These are phyloP conservation scores for Atta cephalotes DNA, from an alignment of 1,140 invertebrate species.

Conservation along the genomic window DNA sequence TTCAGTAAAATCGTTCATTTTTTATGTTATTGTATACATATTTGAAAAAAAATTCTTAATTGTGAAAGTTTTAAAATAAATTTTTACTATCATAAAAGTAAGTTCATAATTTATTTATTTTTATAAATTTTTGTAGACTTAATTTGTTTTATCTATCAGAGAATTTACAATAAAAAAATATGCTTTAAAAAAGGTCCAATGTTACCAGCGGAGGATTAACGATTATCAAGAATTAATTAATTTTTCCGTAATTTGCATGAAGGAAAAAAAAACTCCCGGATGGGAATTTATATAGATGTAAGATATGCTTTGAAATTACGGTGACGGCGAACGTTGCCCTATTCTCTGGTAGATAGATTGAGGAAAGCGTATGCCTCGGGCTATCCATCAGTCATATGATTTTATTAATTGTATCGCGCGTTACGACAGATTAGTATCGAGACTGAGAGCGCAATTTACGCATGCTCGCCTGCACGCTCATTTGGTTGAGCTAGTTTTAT, in stretches of 20 bases:
- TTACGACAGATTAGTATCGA: slow-evolving; percentile 41
- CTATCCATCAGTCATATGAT: slow-evolving; percentile 40
- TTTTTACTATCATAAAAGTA: too few species aligned
- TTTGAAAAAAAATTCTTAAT: too few species aligned
- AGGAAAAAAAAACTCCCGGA: background rate
- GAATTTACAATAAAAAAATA: too few species aligned
- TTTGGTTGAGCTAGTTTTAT: background rate
- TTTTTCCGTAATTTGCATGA: background rate
- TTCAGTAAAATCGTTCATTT: too few species aligned
- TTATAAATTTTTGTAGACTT: too few species aligned
- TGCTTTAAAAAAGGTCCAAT: too few species aligned
- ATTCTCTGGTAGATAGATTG: slow-evolving; percentile 10
- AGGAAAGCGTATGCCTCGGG: slow-evolving; percentile 22
- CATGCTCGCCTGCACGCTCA: background rate
- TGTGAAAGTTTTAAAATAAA: too few species aligned
- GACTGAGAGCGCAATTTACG: slow-evolving; percentile 42
- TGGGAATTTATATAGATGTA: background rate
- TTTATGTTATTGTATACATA: too few species aligned
- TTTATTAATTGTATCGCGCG: slow-evolving; percentile 51
- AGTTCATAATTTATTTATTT: too few species aligned
- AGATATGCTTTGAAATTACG: slow-evolving; percentile 19
- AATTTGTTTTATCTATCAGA: too few species aligned
- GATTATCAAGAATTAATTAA: slow-evolving; percentile 37
- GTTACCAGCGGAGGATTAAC: slow-evolving; percentile 5
- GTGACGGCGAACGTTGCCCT: background rate